Base-by-base conservation (phyloP, 2,113 vertebrate species). In the Urocolius indicus region DNA sequence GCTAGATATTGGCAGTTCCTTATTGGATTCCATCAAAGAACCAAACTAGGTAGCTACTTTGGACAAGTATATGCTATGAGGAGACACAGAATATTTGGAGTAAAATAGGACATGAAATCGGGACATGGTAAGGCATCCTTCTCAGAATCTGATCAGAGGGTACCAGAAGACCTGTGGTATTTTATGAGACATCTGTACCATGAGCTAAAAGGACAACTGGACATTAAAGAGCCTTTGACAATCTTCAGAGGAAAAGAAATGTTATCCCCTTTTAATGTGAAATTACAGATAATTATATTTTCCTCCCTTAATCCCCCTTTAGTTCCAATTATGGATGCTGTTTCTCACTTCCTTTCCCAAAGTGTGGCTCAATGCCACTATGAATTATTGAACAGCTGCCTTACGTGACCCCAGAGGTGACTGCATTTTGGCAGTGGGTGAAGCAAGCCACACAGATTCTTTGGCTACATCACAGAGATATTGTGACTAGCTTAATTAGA, bases 401-500 rank as follows among this genome's bases (percentile, higher is more conserved):
- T 91, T 62, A 38, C 61, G 72, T 93, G 92, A 92, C 82, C 84
- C 34, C 76, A 79, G 66, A 89, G 49, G 87, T 88, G 69, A 84
- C 34, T 80, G 57, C 65, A 92, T 62, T 74, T 81, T 62, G 63
- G 38, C 0, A 0, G 17, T 63, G 54, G 78, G 62, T 79, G 72
- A 88, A 94, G 83, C 0, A 0, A 95, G 54, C 66, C 72, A 58
- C 66, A 59, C 13, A 61, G 43, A 93, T 46, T 90, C 75, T 67
- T 76, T 76, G 76, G 54, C 82, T 89, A 54, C 30, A 84, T 94
- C 74, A 78, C 51, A 78, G 41, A 58, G 55, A 76, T 57, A 76
- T 38, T 97, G 57, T 94, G 89, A 86, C 72, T 65, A 57, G 72
- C 26, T 92, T 95, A 95, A 97, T 89, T 95, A 91, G 74, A 36